phyloP scores from a whole-genome alignment of 2,888 invertebrate species.

The Frankliniella intonsa region DNA sequence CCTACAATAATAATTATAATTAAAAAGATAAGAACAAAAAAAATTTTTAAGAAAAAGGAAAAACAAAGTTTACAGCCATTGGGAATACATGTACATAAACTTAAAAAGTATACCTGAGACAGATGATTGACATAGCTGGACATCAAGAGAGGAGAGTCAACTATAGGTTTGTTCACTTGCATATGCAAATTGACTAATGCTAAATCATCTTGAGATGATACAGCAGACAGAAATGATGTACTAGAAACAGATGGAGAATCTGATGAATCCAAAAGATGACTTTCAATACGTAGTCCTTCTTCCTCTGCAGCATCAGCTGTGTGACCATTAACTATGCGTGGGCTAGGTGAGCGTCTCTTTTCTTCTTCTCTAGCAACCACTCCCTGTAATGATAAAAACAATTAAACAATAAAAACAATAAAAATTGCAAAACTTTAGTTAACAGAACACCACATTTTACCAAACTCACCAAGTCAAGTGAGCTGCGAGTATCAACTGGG shows the following conservation, averaged over 20 bases:
- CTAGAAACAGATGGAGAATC: constrained; percentile 78
- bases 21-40: background rate
- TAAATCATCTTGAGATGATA: constrained; percentile 89
- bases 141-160: constrained; percentile 90
- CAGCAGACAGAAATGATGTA: constrained; percentile 82
- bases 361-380: background rate
- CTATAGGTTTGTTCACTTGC: constrained; percentile 87
- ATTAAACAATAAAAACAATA: background rate
- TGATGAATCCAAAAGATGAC: constrained; percentile 55
- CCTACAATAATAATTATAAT: constrained; percentile 40
- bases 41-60: constrained; percentile 7
- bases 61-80: constrained; percentile 1
- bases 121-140: constrained; percentile 89
- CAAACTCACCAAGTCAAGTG: background rate
- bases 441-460: background rate
- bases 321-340: background rate
- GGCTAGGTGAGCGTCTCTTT: background rate
- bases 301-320: background rate
- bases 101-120: constrained; percentile 61
- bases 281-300: constrained; percentile 37
- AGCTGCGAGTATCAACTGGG: background rate
- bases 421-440: background rate
- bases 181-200: constrained; percentile 89
- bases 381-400: background rate
- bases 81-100: background rate